Evolutionary conservation across 2,113 vertebrate species (phyloP).

Genomic region (Xyliphius kryptos): DNA sequence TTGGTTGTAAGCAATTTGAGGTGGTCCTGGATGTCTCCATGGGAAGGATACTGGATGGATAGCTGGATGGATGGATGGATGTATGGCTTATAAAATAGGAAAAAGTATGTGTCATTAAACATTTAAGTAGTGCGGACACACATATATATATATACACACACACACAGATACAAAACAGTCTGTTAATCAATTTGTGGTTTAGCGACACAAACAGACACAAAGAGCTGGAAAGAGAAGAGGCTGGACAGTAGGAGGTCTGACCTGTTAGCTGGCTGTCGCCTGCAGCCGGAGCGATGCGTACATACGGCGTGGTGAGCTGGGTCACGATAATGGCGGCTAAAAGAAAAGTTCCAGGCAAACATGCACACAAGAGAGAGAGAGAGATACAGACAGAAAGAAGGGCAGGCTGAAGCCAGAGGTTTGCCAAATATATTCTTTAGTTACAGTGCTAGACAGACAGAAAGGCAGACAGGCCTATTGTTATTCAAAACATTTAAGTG

Average conservation of each 20-base stretch:
- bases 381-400: slow-evolving; percentile 62
- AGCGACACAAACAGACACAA: no score
- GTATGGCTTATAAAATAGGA: no score
- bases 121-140: no score
- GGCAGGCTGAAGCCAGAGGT: slow-evolving; percentile 42
- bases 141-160: not conserved
- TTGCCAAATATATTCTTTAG: slow-evolving; percentile 26
- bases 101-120: no score
- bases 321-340: slow-evolving; percentile 98
- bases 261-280: slow-evolving; percentile 96
- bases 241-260: slow-evolving; percentile 75
- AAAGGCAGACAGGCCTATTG: slow-evolving; percentile 30
- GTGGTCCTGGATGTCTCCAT: no score
- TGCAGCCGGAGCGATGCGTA: slow-evolving; percentile 87
- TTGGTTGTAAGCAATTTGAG: no score
- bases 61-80: no score
- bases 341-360: slow-evolving; percentile 84
- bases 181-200: not conserved
- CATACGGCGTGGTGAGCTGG: slow-evolving; percentile 98
- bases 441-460: slow-evolving; percentile 35
- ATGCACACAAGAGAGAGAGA: slow-evolving; percentile 80
- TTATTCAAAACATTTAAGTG: slow-evolving; percentile 18
- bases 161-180: no score
- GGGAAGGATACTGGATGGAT: no score
- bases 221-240: not conserved